Base-by-base conservation (phyloP, 1,140 invertebrate genomes). In the Bombus picipes region DNA sequence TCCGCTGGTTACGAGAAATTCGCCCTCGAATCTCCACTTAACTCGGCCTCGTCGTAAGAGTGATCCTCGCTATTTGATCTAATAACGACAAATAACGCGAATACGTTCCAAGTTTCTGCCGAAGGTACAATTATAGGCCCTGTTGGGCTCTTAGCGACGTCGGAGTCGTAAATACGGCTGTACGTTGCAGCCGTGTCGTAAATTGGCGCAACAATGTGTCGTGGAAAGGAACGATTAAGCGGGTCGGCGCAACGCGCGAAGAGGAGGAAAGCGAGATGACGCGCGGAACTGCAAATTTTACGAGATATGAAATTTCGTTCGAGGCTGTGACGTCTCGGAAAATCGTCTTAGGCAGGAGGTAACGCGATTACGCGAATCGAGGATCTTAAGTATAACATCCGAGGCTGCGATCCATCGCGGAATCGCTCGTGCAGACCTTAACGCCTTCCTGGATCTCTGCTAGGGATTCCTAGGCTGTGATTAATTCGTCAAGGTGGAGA, bases 401-500 rank as follows among this genome's bases (percentile, higher is more conserved):
- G 72, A 8, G 41, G 41, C 0, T 41, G n/a, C 47, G 32, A 74
- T 74, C 39, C 41, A 73, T 73, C 39, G 71, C 15, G 25, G 25
- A 34, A 41, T 73, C 39, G 39, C 13, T 73, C 39, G 28, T 22
- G 39, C 71, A 41, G 28, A 32, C 74, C 32, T 75, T 37, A 57
- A 57, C 32, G 47, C 25, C 34, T 75, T 75, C 47, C 32, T 37
- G 32, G 25, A 28, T 75, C 32, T 10, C 25, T 39, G 34, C 74
- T 15, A 59, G 32, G 53, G 28, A 76, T 65, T n/a, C 72, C 39
- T 62, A 15, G 59, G 8, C 32, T 66, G 59, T 47, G 81, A 83
- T 83, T 75, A 83, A 83, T 83, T 83, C 81, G 72, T 82, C 71
- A 53, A 82, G 43, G 25, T 10, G n/a, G 3, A 4, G 25, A 8